A percentile compares a stretch with the other conserved stretches of the same genome.
These are phyloP conservation scores for Peromyscus californicus DNA, from an alignment of 2,113 vertebrate species.

Conservation along the genomic window DNA sequence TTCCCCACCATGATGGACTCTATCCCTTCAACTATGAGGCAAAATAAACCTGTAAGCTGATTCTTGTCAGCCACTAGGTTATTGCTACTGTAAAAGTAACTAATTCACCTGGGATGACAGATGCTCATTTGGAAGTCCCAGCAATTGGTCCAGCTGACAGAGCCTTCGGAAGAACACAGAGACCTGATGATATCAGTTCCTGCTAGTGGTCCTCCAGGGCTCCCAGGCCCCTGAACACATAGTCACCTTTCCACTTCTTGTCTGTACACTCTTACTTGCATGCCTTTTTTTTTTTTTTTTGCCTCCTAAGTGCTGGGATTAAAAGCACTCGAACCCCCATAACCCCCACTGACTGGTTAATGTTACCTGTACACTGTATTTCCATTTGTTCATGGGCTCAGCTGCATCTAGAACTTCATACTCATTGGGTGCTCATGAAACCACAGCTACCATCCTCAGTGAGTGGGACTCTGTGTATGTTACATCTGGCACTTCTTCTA, in stretches of 20 bases:
- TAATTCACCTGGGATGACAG: background rate
- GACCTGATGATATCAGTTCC: background rate
- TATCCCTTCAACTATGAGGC: background rate
- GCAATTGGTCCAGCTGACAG: background rate
- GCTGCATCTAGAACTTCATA: background rate
- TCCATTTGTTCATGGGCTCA: background rate
- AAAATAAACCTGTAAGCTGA: background rate
- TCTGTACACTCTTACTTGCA: background rate
- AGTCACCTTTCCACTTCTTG: background rate
- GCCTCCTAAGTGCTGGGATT: background rate
- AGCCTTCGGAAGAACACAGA: background rate
- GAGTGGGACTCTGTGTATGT: background rate
- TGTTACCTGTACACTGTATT: background rate
- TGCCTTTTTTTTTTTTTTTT: too few relatives aligned
- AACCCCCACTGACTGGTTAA: background rate
- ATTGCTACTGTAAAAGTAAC: too few relatives aligned
- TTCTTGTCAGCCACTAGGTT: background rate
- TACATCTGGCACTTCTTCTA: background rate
- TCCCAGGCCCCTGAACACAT: background rate
- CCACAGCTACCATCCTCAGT: rapidly evolving
- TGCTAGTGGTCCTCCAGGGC: background rate
- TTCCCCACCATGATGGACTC: background rate
- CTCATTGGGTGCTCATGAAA: background rate
- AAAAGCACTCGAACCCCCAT: background rate
- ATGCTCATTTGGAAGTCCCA: too few relatives aligned